These are phyloP conservation scores for Diglossa brunneiventris DNA, from an alignment of 2,113 vertebrate species.

Conservation along the genomic window DNA sequence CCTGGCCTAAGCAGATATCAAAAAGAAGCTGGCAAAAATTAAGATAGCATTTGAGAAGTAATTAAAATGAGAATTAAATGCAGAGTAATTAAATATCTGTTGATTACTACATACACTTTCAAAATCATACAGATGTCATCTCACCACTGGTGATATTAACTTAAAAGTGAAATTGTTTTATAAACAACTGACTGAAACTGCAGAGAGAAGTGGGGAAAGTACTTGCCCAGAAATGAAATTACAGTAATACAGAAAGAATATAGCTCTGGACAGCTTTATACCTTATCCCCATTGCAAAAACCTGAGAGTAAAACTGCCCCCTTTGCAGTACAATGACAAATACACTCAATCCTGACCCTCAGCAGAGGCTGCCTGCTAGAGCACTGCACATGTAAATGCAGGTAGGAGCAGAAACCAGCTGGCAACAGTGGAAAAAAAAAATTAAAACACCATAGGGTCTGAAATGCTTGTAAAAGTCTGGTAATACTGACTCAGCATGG, in stretches of 20 bases:
- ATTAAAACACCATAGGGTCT: neutral
- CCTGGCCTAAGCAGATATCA: conserved; percentile 12
- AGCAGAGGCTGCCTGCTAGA: neutral
- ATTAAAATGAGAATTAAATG: neutral
- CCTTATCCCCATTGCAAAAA: neutral
- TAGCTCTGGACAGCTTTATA: neutral
- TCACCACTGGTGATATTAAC: neutral
- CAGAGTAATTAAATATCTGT: neutral
- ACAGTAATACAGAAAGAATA: neutral
- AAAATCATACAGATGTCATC: neutral
- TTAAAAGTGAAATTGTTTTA: neutral
- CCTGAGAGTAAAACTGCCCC: neutral
- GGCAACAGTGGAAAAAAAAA: neutral
- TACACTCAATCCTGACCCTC: neutral
- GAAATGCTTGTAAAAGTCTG: neutral
- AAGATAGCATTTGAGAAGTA: conserved; percentile 10
- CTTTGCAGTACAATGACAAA: neutral
- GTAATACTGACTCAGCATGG: neutral
- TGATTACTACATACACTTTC: neutral
- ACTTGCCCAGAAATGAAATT: neutral
- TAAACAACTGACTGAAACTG: neutral
- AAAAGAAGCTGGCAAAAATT: conserved; percentile 49
- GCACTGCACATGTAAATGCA: neutral
- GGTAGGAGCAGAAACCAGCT: neutral
- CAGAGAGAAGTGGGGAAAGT: neutral